phyloP scores from a whole-genome alignment of 2,888 invertebrate species.

The Hermodice carunculata region DNA sequence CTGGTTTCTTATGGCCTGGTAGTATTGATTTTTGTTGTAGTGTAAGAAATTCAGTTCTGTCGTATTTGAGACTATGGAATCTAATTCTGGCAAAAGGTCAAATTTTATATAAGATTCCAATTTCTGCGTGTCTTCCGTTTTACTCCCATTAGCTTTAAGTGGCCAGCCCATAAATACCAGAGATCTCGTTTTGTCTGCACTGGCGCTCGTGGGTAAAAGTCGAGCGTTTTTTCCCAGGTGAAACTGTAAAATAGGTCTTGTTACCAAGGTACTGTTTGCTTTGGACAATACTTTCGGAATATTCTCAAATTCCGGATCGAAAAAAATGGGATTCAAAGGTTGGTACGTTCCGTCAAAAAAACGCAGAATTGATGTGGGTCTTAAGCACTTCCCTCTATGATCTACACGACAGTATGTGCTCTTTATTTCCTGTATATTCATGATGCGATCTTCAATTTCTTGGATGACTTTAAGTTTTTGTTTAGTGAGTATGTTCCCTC shows the following conservation, averaged over 20 bases:
- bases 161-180: conserved; percentile 26
- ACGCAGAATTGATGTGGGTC: background rate
- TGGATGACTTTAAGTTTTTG: conserved; percentile 45
- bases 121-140: conserved; percentile 3
- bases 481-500: conserved; percentile 54
- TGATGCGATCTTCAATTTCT: conserved; percentile 41
- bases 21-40: no score
- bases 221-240: conserved; percentile 25
- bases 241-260: conserved; percentile 13
- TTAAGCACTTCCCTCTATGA: background rate
- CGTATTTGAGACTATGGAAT: no score
- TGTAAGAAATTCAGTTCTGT: no score
- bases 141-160: conserved; percentile 25
- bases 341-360: conserved; percentile 12
- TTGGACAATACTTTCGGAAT: conserved; percentile 12
- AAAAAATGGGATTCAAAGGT: conserved; percentile 7
- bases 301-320: conserved; percentile 24
- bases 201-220: conserved; percentile 11
- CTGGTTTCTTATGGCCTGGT: no score
- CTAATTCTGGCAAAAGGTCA: no score
- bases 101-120: no score
- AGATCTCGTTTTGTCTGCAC: conserved; percentile 12
- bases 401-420: conserved; percentile 11
- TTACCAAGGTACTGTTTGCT: conserved; percentile 13
- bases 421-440: conserved; percentile 5